Percentiles rank a stretch among this genome's conserved stretches.
phyloP scores from a whole-genome alignment of 1,140 invertebrate genomes.

The Neodiprion fabricii region DNA sequence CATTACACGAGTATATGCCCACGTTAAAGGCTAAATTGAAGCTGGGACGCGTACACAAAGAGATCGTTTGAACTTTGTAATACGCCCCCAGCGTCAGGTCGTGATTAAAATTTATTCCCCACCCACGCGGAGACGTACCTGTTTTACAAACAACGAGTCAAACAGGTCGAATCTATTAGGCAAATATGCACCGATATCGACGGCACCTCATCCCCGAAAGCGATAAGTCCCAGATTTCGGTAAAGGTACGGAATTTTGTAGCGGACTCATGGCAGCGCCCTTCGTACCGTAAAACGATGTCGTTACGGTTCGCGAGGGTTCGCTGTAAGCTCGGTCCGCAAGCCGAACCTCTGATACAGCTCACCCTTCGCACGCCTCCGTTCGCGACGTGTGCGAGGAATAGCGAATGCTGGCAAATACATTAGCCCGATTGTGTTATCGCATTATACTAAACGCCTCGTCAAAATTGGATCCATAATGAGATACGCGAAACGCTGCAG shows the following conservation, averaged over 20 bases:
- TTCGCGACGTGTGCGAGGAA: background rate
- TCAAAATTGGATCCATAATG: constrained; percentile 6
- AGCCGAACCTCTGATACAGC: background rate
- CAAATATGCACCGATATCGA: background rate
- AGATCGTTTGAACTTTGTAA: background rate
- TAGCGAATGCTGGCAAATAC: background rate
- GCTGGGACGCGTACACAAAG: background rate
- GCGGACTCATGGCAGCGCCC: background rate
- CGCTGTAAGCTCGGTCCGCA: background rate
- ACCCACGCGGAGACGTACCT: background rate
- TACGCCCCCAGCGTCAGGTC: background rate
- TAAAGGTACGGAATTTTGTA: background rate
- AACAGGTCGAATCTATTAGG: background rate
- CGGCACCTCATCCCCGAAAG: background rate
- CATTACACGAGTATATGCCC: too few species aligned
- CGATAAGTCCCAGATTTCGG: background rate
- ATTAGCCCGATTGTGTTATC: constrained; percentile 3
- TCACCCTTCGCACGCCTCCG: background rate
- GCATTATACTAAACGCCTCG: constrained; percentile 5
- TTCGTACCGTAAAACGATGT: constrained; percentile 2
- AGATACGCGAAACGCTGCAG: background rate
- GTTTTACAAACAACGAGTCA: background rate
- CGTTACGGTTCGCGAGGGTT: background rate
- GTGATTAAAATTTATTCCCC: background rate
- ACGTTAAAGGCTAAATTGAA: background rate